Conservation (phyloP, 1,140 invertebrate genomes). For the Rhagoletis pomonella region DNA sequence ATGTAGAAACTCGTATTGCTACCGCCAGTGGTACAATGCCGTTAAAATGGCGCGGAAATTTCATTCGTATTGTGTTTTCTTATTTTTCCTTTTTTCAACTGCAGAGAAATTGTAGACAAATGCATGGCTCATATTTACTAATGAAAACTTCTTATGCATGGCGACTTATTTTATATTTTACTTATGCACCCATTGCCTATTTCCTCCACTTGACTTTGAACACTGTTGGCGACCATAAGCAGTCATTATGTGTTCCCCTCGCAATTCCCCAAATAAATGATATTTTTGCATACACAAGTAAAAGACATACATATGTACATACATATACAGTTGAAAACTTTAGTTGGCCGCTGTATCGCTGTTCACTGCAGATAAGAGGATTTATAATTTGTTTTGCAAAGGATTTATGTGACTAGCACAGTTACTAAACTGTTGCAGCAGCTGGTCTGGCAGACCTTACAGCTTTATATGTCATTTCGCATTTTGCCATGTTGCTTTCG, state of each 20-base stretch:
- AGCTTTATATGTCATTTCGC: conserved; percentile 24
- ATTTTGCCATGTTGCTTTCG: neutral
- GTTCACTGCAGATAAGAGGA: conserved; percentile 34
- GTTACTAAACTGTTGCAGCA: conserved; percentile 13
- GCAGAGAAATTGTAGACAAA: too few relatives aligned
- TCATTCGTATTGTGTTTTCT: neutral
- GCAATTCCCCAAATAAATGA: neutral
- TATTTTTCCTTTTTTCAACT: too few relatives aligned
- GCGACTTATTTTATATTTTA: neutral
- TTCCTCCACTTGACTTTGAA: neutral
- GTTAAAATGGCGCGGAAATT: neutral
- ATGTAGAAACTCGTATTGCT: neutral
- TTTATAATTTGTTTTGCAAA: conserved; percentile 19
- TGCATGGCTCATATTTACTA: too few relatives aligned
- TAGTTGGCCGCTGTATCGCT: neutral
- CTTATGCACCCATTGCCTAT: neutral
- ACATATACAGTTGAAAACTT: neutral
- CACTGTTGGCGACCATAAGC: neutral
- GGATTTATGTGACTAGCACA: conserved; percentile 35
- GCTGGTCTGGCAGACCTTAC: neutral
- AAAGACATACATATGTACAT: neutral
- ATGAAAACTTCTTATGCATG: too few relatives aligned
- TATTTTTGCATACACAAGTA: neutral
- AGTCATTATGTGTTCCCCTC: neutral
- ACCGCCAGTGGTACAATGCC: neutral